Percentiles rank a stretch among this genome's conserved stretches.
phyloP scores from a whole-genome alignment of 2,797 vertebrate species.

The Gambelia wislizenii region DNA sequence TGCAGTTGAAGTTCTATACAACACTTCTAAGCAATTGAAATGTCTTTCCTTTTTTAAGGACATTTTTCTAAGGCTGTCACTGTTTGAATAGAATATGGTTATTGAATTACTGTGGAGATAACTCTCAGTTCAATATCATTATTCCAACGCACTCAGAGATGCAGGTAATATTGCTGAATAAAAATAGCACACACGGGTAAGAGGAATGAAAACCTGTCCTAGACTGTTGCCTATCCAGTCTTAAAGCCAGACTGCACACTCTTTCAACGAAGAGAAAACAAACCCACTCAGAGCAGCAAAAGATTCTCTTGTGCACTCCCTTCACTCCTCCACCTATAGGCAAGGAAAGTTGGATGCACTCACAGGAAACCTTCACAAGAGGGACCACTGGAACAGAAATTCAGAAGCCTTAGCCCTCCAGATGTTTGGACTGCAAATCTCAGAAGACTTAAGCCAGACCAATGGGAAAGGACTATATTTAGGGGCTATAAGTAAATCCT shows the following conservation, averaged over 20 bases:
- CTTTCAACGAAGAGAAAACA: not conserved
- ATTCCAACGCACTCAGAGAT: slow-evolving; percentile 22
- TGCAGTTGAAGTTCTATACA: slow-evolving; percentile 31
- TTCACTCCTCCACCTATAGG: not conserved
- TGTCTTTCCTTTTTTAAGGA: slow-evolving; percentile 24
- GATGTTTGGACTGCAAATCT: too few relatives aligned
- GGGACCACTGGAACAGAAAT: not conserved
- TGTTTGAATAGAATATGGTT: slow-evolving; percentile 18
- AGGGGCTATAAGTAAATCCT: too few relatives aligned
- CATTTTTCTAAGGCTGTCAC: slow-evolving; percentile 12
- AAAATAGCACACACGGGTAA: not conserved
- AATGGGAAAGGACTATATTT: too few relatives aligned
- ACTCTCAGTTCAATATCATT: not conserved
- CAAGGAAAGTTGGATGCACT: not conserved
- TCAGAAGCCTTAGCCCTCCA: too few relatives aligned
- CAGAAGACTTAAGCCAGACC: too few relatives aligned
- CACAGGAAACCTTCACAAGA: fast-evolving
- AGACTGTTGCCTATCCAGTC: fast-evolving
- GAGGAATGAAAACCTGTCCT: not conserved
- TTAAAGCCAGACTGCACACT: not conserved
- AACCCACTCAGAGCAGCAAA: not conserved
- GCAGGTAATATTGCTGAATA: slow-evolving; percentile 6
- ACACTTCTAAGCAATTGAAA: slow-evolving; percentile 4
- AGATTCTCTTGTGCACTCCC: too few relatives aligned
- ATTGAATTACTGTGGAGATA: not conserved